Base-by-base conservation (phyloP, 2,113 vertebrate genomes). In the Monopterus albus region DNA sequence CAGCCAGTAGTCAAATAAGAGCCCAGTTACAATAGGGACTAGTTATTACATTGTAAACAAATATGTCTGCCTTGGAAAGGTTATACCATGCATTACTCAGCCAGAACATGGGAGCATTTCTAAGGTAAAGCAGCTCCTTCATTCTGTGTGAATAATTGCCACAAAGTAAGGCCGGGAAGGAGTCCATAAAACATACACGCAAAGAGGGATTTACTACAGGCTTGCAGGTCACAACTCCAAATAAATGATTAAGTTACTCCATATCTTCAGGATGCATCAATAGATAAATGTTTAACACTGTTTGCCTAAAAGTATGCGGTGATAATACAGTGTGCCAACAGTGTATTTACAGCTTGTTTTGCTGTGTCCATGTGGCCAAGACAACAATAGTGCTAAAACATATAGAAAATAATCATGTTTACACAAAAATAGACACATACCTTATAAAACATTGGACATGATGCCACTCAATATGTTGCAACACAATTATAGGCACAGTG, bases 111-210 rank as follows among this genome's bases (percentile, higher is more conserved):
- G 59, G 20, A 52, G 31, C 63, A 57, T 46, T 70, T 50, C 42
- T 46, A 6, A 51, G 50, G 36, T 43, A 69, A 53, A 62, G 67
- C 43, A 47, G 40, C 47, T 60, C 63, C 55, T 68, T 72, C 64
- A 45, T 53, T 65, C 53, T 42, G 45, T 56, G 53, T 75, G 64
- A 72, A 28, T 77, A 74, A 83, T 66, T 45, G 73, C 72, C 73
- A 64, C 15, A 7, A 62, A 18, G 59, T n/a, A 38, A 55, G 66
- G 67, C 49, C 47, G 59, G 39, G 59, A 50, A 55, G 11, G n/a
- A 58, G 57, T 66, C 64, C 49, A 68, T 68, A 75, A 49, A 77
- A 61, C 64, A 79, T 64, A 68, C 20, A 43, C 59, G 25, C 45
- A 56, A 40, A 40, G 43, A 33, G 17, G 65, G 65, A 82, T 82